Conservation (phyloP, 2,797 vertebrate genomes). For the Mallotus villosus region DNA sequence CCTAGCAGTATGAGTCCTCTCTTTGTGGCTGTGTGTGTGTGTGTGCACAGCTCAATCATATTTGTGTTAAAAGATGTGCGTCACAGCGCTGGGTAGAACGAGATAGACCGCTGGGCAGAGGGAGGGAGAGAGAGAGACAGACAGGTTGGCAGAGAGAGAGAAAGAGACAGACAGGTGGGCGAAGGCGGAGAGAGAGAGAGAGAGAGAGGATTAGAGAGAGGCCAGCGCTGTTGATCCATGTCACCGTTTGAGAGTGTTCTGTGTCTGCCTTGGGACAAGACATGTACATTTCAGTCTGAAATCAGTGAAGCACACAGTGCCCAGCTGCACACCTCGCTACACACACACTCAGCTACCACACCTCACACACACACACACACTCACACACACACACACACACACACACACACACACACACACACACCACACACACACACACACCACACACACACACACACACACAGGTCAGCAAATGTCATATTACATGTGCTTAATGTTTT, state of each 20-base stretch:
- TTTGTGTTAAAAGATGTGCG: background rate
- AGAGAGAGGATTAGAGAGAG: background rate
- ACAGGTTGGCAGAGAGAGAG: background rate
- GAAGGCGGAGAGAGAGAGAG: background rate
- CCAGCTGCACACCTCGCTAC: too few relatives aligned
- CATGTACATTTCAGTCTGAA: background rate
- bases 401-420: background rate
- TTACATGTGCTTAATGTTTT: background rate
- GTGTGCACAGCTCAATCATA: constrained; percentile 9
- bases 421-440: constrained; percentile 12
- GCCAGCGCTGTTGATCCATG: background rate
- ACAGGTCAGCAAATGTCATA: background rate
- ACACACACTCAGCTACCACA: background rate
- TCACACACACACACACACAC: constrained; percentile 10
- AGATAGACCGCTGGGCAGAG: too few relatives aligned
- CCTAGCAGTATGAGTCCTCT: background rate
- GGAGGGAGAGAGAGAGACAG: background rate
- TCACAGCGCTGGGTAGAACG: background rate
- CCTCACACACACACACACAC: constrained; percentile 3
- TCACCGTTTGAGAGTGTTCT: background rate
- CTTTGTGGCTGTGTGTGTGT: background rate
- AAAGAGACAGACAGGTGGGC: background rate
- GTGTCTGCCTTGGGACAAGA: background rate
- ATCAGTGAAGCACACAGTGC: background rate
- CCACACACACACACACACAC: background rate